Evolutionary conservation across 2,113 vertebrate genomes (phyloP).

Genomic region (Procavia capensis): DNA sequence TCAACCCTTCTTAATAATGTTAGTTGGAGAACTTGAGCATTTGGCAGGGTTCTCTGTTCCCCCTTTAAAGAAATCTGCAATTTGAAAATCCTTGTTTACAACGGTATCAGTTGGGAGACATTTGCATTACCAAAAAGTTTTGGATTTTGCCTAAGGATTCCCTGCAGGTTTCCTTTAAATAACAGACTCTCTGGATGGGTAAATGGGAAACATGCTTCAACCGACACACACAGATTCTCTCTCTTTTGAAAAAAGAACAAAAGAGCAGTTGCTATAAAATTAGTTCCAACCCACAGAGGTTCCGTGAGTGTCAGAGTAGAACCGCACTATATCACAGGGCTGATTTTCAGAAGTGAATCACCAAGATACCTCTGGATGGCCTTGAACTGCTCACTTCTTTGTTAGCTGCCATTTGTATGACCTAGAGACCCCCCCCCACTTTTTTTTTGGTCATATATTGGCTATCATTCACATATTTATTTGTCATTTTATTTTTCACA

Average conservation of each 20-base stretch:
- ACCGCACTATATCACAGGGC: not conserved
- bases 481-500: not conserved
- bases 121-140: conserved; percentile 53
- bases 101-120: conserved; percentile 31
- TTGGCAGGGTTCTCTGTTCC: not conserved
- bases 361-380: not conserved
- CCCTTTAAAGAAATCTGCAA: conserved; percentile 9
- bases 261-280: not conserved
- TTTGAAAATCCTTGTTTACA: conserved; percentile 59
- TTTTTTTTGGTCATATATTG: not conserved
- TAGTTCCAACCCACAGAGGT: not conserved
- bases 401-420: not conserved
- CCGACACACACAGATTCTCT: not conserved
- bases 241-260: not conserved
- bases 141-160: conserved; percentile 56
- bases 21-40: not conserved
- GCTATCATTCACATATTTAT: not conserved
- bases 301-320: not conserved
- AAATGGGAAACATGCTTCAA: conserved; percentile 28
- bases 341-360: not conserved
- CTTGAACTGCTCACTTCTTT: not conserved
- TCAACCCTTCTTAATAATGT: not conserved
- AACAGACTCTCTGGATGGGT: conserved; percentile 28
- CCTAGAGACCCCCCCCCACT: not conserved
- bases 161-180: conserved; percentile 56